These are phyloP conservation scores for Cheilosia impressa DNA, from an alignment of 2,888 invertebrate genomes.

Conservation along the genomic window DNA sequence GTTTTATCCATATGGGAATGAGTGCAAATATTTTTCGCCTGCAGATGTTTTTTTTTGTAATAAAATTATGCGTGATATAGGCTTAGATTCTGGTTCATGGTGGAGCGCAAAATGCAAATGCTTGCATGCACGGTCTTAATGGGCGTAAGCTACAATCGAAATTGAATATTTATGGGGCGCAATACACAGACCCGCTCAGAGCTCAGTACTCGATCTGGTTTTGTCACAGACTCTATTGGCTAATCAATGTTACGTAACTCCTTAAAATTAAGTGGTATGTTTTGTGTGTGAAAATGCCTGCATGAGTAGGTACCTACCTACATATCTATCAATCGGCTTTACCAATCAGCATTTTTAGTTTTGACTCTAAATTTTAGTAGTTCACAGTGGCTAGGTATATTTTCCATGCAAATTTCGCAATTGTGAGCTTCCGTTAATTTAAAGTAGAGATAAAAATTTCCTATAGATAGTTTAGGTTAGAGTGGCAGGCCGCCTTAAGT, in stretches of 20 bases:
- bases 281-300: no score
- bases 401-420: no score
- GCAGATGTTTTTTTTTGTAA: conserved; percentile 4
- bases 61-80: conserved; percentile 48
- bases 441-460: no score
- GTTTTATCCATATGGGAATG: conserved; percentile 43
- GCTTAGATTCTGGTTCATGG: conserved; percentile 48
- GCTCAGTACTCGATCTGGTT: conserved; percentile 39
- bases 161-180: conserved; percentile 46
- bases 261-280: not conserved
- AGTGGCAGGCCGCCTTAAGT: no score
- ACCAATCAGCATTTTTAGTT: no score
- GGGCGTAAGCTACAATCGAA: conserved; percentile 41
- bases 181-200: conserved; percentile 12
- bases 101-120: conserved; percentile 39
- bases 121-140: conserved; percentile 34
- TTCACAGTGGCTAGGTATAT: no score
- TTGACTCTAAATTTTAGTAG: no score
- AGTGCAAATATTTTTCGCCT: conserved; percentile 28
- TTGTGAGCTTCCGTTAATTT: no score
- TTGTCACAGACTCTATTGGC: conserved; percentile 28
- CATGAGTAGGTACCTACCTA: no score
- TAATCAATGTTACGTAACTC: conserved; percentile 42
- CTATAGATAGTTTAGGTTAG: no score
- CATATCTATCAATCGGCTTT: no score